Conservation (phyloP, 2,797 vertebrate species). For the Artibeus jamaicensis region DNA sequence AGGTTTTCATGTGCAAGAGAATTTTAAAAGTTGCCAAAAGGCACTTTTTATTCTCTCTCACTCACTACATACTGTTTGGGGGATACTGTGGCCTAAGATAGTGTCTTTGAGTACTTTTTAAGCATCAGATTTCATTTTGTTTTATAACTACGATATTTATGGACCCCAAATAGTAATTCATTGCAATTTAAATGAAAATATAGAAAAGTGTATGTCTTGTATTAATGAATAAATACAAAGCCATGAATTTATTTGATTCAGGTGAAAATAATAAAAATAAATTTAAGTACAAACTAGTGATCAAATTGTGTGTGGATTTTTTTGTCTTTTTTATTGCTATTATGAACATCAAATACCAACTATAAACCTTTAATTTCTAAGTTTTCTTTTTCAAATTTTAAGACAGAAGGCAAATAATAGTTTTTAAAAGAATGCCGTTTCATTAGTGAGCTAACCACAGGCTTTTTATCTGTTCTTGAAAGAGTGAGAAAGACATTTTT, state of each 20-base stretch:
- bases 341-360: not conserved
- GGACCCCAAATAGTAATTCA: not conserved
- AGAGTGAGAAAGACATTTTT: slow-evolving; percentile 31
- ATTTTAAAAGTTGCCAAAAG: slow-evolving; percentile 46
- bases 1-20: not conserved
- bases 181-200: slow-evolving; percentile 1
- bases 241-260: not conserved
- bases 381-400: slow-evolving; percentile 11
- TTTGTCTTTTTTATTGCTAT: not conserved
- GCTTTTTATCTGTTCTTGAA: slow-evolving; percentile 43
- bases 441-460: slow-evolving; percentile 6
- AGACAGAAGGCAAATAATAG: not conserved
- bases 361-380: slow-evolving; percentile 40
- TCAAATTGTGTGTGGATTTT: not conserved
- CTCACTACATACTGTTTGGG: not conserved
- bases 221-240: slow-evolving; percentile 4
- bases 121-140: not conserved
- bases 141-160: slow-evolving; percentile 9
- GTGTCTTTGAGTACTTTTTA: slow-evolving; percentile 28
- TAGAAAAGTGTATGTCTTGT: not conserved
- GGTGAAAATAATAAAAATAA: not conserved
- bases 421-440: slow-evolving; percentile 44
- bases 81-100: not conserved
- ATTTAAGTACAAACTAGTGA: slow-evolving; percentile 18
- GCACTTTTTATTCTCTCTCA: not conserved